Conservation (phyloP, 2,797 vertebrate species). For the Coccyzus lansbergi region DNA sequence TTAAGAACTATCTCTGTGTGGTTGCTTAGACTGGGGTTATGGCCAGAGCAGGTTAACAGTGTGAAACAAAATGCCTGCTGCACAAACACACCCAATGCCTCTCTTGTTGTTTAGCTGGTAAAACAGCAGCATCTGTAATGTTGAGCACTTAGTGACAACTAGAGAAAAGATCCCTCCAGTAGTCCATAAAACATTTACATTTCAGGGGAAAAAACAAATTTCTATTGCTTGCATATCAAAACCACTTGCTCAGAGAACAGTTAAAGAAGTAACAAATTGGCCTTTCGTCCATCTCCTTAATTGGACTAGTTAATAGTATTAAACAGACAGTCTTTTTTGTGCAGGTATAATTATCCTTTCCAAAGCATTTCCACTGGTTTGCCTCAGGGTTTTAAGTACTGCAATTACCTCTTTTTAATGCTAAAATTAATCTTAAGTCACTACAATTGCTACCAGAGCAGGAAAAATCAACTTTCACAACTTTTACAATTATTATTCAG, state of each 20-base stretch:
- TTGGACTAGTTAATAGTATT: conserved; percentile 59
- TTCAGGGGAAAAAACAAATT: background rate
- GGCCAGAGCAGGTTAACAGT: background rate
- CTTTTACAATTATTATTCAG: conserved; percentile 16
- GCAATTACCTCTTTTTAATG: conserved; percentile 43
- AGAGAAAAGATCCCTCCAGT: background rate
- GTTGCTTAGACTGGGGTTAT: background rate
- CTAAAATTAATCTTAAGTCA: conserved; percentile 61
- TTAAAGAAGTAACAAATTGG: conserved; percentile 38
- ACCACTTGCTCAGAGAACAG: conserved; percentile 20
- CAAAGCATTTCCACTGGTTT: conserved; percentile 62
- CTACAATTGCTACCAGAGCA: conserved; percentile 27
- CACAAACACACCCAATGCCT: accelerated
- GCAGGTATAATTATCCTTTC: conserved; percentile 69
- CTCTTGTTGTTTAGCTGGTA: background rate
- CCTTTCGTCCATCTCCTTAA: conserved; percentile 41
- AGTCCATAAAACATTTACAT: background rate
- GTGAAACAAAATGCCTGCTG: accelerated
- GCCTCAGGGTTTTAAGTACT: conserved; percentile 47
- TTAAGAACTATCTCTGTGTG: background rate
- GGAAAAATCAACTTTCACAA: conserved; percentile 13
- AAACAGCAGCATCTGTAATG: background rate
- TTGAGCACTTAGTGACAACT: background rate
- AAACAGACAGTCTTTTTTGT: conserved; percentile 28
- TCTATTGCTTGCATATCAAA: background rate